Evolutionary conservation across 1,140 invertebrate species (phyloP), one percentile per base, ranked within the genome.

Genomic region (Cheumatopsyche charites): DNA sequence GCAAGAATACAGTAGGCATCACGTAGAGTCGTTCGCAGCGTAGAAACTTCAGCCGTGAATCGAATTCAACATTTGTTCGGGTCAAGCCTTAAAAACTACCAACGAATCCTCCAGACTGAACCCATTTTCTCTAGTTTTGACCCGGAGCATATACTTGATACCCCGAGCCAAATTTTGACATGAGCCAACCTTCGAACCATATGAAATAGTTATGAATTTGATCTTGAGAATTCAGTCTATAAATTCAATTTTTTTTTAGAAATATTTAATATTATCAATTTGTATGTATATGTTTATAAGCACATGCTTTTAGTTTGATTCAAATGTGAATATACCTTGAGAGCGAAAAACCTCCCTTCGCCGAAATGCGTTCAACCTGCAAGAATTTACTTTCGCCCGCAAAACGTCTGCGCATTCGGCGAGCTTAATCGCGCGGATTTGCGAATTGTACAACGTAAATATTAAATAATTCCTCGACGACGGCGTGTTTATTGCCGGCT

Each of bases 41-140:
- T 63, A 69, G 29, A 68, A 73, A 74, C 73, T 74, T 74, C 73
- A 71, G 52, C 25, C 73, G 70, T 74, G 71, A 74, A 74, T 74
- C 73, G 73, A 74, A 74, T 74, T 74, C 62, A 61, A 19, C 55
- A n/a, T 23, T 6, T 19, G 23, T 15, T 25, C n/a, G 55, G 55
- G 23, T 61, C 55, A 19, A 23, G 55, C 55, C 55, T 3, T 19
- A 12, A 13, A 13, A 21, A 5, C 55, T 23, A 2, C 6, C 23
- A 15, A n/a, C n/a, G n/a, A n/a, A n/a, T n/a, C n/a, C 19, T 42
- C 62, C 25, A 41, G 58, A 41, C 23, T 26, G 58, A 62, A 26
- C 19, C 58, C 26, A 41, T 41, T 45, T 36, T 36, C n/a, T n/a
- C 9, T 3, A 36, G 29, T 36, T 36, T 36, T 36, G 29, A 23